Conservation (phyloP, 2,888 invertebrate species). For the Thera britannica region DNA sequence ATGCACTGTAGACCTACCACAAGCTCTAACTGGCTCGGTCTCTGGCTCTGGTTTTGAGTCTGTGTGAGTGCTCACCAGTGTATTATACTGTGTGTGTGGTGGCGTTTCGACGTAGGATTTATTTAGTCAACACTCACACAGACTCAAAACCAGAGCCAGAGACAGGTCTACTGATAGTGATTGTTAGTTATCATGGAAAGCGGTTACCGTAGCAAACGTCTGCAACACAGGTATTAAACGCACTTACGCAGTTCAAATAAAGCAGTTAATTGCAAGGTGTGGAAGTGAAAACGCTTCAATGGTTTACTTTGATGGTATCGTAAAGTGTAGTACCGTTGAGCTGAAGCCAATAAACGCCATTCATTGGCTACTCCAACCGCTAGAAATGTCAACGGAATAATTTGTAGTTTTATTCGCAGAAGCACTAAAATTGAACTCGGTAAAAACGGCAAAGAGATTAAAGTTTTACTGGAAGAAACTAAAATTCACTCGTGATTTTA, state of each 20-base stretch:
- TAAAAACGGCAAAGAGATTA: slow-evolving; percentile 32
- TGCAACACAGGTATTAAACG: background rate
- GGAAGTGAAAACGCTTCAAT: slow-evolving; percentile 26
- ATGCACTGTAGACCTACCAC: too few species aligned
- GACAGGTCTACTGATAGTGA: too few species aligned
- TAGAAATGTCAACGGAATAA: slow-evolving; percentile 32
- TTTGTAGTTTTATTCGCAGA: slow-evolving; percentile 38
- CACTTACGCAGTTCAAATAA: background rate
- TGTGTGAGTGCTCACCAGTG: too few species aligned
- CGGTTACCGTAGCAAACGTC: too few species aligned
- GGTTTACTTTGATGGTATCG: slow-evolving; percentile 32
- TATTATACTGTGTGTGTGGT: too few species aligned
- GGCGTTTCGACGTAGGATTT: too few species aligned
- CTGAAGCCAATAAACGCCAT: slow-evolving; percentile 21
- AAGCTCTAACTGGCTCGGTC: too few species aligned
- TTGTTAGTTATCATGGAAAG: too few species aligned
- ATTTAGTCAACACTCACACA: too few species aligned
- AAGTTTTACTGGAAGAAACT: slow-evolving; percentile 29
- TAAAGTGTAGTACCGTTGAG: slow-evolving; percentile 29
- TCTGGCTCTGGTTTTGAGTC: too few species aligned
- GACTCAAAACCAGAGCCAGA: too few species aligned
- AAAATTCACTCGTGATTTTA: background rate
- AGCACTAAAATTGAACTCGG: slow-evolving; percentile 35
- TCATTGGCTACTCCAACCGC: slow-evolving; percentile 13
- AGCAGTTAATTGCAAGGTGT: slow-evolving; percentile 18